These are phyloP conservation scores for Luperina testacea DNA, from an alignment of 2,888 invertebrate species.

Conservation along the genomic window DNA sequence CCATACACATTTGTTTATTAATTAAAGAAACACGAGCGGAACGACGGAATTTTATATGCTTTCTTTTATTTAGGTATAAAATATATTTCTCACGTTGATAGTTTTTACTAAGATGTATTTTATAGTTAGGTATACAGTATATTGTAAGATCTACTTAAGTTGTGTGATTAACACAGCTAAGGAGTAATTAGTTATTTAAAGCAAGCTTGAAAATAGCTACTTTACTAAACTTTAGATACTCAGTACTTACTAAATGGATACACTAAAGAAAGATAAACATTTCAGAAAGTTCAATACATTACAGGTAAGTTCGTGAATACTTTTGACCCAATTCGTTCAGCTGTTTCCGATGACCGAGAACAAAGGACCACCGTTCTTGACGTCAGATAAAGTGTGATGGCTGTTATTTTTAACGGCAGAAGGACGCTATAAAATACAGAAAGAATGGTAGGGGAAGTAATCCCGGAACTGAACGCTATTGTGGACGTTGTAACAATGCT, in stretches of 20 bases:
- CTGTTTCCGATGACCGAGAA: slow-evolving; percentile 66
- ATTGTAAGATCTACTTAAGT: background rate
- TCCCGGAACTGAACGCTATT: slow-evolving; percentile 66
- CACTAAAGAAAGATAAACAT: slow-evolving; percentile 5
- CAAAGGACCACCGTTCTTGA: slow-evolving; percentile 63
- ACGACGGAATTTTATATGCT: background rate
- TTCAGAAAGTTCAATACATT: slow-evolving; percentile 20
- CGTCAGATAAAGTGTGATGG: slow-evolving; percentile 62
- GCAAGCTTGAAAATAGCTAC: background rate
- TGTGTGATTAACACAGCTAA: slow-evolving; percentile 1
- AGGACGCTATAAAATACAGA: slow-evolving; percentile 65
- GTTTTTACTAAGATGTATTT: background rate
- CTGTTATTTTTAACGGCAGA: slow-evolving; percentile 67
- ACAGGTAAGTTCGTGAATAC: slow-evolving; percentile 36
- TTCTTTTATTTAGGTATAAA: background rate
- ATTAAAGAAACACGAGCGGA: slow-evolving; percentile 31
- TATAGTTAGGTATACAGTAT: too few relatives aligned
- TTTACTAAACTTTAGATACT: background rate
- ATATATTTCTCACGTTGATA: background rate
- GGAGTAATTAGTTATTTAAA: background rate
- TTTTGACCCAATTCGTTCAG: slow-evolving; percentile 56
- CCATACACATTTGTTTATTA: slow-evolving; percentile 43
- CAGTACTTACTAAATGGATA: background rate
- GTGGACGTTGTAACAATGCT: slow-evolving; percentile 71
- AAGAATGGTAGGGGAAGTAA: slow-evolving; percentile 64